Evolutionary conservation across 2,797 vertebrate genomes (phyloP), one percentile per base, ranked within the genome.

Genomic region (Lithobates sylvaticus): DNA sequence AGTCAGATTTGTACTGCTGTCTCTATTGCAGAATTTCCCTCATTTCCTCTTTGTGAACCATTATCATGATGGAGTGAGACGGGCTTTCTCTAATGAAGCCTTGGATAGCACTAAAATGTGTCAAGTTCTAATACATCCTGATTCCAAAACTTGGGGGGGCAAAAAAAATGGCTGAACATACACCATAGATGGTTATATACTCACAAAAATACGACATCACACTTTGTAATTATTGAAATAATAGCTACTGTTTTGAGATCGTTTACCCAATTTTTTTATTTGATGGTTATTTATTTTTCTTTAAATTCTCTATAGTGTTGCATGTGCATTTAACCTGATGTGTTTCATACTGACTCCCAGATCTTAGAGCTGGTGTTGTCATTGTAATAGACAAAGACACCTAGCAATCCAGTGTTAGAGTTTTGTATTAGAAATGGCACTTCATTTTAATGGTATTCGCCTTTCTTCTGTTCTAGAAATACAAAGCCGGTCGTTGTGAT

Each of bases 401-500:
- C 65, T 47, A 47, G 65, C 32, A 65, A n/a, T 58, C 32, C 29
- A 83, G 32, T 71, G 72, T 69, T 68, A 47, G 54, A 50, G 7
- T 23, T 36, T 36, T 76, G 6, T n/a, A 50, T 69, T 76, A 21
- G 47, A 26, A 36, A 13, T 10, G 26, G 12, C 47, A 23, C 69
- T 50, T 44, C 5, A 12, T 67, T 70, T 77, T 54, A 72, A 78
- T 34, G 13, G 15, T 71, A 10, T 39, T 23, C 54, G 26, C 23
- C 75, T 42, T 32, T 23, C 47, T 5, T 89, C 3, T 91, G 36
- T 89, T 92, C 89, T 94, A 99, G 98, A 97, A 95, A 93, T 99
- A 99, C 92, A 97, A 97, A 90, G 90, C 98, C 16, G 98, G 98
- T 85, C 95, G 96, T 84, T 99, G 98, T 90, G 97, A 99, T 88